Percentiles rank a stretch among this genome's conserved stretches.
phyloP scores from a whole-genome alignment of 2,113 vertebrate species.

The Odocoileus hemionus region DNA sequence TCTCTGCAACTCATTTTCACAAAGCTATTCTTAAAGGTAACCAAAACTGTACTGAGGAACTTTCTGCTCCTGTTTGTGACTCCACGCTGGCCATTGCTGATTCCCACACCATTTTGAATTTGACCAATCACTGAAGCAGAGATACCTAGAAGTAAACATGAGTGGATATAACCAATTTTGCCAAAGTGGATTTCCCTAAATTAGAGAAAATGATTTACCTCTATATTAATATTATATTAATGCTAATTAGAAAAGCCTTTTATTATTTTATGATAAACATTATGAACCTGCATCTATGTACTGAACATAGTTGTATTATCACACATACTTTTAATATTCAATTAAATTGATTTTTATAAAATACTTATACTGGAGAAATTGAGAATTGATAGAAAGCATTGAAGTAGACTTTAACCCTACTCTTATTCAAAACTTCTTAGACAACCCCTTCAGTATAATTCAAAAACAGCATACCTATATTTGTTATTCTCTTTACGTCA shows the following conservation, averaged over 20 bases:
- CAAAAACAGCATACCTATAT: neutral
- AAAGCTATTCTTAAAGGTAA: neutral
- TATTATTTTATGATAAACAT: neutral
- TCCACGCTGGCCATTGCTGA: neutral
- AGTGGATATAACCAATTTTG: neutral
- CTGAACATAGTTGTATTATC: neutral
- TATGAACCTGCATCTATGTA: neutral
- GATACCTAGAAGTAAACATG: neutral
- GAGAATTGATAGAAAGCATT: neutral
- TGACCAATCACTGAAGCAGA: neutral
- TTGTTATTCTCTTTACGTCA: neutral
- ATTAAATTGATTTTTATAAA: neutral
- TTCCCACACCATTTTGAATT: neutral
- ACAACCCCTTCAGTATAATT: neutral
- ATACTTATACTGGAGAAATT: neutral
- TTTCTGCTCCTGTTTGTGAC: neutral
- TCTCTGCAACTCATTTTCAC: neutral
- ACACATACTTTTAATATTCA: neutral
- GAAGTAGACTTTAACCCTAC: neutral
- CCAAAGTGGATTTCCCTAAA: neutral
- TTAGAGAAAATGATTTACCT: neutral
- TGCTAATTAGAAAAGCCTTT: neutral
- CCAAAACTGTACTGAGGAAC: neutral
- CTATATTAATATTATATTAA: neutral
- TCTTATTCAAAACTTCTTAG: neutral